These are phyloP conservation scores for Drosophila simulans DNA, from an alignment of 1,140 invertebrate genomes.

Conservation along the genomic window DNA sequence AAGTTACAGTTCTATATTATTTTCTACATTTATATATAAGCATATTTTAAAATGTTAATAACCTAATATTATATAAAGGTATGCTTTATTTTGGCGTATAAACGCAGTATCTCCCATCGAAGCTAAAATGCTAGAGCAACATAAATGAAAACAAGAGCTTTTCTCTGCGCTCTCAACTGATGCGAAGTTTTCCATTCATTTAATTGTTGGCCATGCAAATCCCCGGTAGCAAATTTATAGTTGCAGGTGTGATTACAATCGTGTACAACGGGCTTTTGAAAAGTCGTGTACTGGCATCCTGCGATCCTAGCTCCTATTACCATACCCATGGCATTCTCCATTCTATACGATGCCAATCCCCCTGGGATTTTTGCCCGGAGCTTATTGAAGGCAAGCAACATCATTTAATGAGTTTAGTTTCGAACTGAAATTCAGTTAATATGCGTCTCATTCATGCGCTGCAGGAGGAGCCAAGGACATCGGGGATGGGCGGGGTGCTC, in stretches of 20 bases:
- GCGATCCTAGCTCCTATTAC: not conserved
- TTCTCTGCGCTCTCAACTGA: conserved; percentile 1
- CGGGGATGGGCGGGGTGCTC: not conserved
- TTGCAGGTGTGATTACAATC: conserved; percentile 72
- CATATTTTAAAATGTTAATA: too few species aligned
- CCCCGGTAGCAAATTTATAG: conserved; percentile 64
- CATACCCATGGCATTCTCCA: not conserved
- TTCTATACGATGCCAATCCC: not conserved
- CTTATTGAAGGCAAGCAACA: conserved; percentile 38
- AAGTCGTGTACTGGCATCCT: not conserved
- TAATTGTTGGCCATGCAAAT: conserved; percentile 70
- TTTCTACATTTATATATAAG: too few species aligned
- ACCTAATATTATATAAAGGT: not conserved
- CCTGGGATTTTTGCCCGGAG: not conserved
- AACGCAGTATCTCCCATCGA: not conserved
- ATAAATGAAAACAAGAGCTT: conserved; percentile 41
- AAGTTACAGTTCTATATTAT: too few species aligned
- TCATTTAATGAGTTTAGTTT: conserved; percentile 79
- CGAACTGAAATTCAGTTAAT: conserved; percentile 77
- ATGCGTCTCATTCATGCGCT: conserved; percentile 63
- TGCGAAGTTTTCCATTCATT: conserved; percentile 65
- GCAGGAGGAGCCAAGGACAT: not conserved
- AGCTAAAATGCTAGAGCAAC: conserved; percentile 18
- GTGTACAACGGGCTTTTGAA: conserved; percentile 36
- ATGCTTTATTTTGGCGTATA: not conserved